Evolutionary conservation across 2,113 vertebrate genomes (phyloP).

Genomic region (Cavia aperea): DNA sequence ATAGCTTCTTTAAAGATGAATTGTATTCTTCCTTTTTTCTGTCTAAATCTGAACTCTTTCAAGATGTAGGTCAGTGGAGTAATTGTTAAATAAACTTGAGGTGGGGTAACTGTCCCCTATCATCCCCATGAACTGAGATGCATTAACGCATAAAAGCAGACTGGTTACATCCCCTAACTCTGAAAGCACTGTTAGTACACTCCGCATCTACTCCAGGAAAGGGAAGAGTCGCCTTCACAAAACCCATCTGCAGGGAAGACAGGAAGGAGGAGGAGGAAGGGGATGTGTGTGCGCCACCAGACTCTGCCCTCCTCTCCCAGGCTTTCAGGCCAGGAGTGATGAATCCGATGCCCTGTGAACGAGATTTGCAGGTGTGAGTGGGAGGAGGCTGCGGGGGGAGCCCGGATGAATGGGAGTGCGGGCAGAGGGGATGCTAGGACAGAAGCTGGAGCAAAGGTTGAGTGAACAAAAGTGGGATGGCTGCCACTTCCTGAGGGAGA

Average conservation of each 20-base stretch:
- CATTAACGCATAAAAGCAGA: not conserved
- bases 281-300: conserved; percentile 20
- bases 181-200: conserved; percentile 16
- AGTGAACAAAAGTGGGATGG: conserved; percentile 39
- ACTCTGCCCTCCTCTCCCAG: conserved; percentile 40
- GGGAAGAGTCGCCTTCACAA: not conserved
- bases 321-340: conserved; percentile 40
- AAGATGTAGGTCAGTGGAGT: conserved; percentile 9
- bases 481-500: conserved; percentile 31
- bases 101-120: conserved; percentile 23
- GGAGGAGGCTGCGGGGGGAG: conserved; percentile 57
- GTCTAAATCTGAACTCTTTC: conserved; percentile 27
- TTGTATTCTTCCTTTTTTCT: not conserved
- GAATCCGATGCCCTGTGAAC: conserved; percentile 43
- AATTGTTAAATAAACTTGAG: conserved; percentile 35
- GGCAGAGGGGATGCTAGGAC: conserved; percentile 36
- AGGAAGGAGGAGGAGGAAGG: conserved; percentile 57
- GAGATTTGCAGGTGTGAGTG: conserved; percentile 66
- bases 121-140: conserved; percentile 1
- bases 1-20: not conserved
- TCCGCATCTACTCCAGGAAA: not conserved
- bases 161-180: not conserved
- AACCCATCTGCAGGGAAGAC: conserved; percentile 39
- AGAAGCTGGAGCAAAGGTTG: conserved; percentile 45
- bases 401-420: conserved; percentile 37